Percentiles rank a stretch among this genome's conserved stretches.
phyloP scores from a whole-genome alignment of 2,797 vertebrate genomes.

The Lutjanus argentimaculatus region DNA sequence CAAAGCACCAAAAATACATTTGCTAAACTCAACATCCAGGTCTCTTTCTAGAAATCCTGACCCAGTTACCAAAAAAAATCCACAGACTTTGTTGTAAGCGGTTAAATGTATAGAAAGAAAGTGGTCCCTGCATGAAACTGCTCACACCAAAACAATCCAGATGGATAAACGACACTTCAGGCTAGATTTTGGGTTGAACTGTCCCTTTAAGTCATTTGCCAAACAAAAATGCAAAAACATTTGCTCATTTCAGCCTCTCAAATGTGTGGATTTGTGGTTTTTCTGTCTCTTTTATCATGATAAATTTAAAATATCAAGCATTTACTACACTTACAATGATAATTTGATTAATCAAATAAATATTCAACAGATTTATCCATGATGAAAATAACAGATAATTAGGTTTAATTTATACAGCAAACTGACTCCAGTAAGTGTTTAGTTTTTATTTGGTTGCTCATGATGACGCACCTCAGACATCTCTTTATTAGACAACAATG shows the following conservation, averaged over 20 bases:
- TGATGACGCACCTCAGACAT: conserved; percentile 7
- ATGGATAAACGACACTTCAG: no score
- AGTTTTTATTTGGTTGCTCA: neutral
- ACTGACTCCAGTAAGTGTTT: neutral
- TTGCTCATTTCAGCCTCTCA: neutral
- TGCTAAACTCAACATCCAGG: no score
- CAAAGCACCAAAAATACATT: no score
- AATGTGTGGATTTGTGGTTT: neutral
- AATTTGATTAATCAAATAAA: neutral
- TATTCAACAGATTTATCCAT: neutral
- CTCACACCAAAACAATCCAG: no score
- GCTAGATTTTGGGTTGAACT: no score
- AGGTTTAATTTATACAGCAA: no score
- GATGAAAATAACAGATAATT: neutral
- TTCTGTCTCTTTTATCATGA: neutral
- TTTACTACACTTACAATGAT: neutral
- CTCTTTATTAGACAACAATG: neutral
- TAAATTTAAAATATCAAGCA: neutral
- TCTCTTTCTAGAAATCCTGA: no score
- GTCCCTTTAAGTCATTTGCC: neutral
- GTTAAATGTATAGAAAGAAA: no score
- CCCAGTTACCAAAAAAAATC: no score
- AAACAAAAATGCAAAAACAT: neutral
- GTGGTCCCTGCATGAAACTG: no score
- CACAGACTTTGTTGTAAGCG: no score